Conservation (phyloP, 30 jellyfish, hydroid and myxozoan species). For the Aurelia sp. region DNA sequence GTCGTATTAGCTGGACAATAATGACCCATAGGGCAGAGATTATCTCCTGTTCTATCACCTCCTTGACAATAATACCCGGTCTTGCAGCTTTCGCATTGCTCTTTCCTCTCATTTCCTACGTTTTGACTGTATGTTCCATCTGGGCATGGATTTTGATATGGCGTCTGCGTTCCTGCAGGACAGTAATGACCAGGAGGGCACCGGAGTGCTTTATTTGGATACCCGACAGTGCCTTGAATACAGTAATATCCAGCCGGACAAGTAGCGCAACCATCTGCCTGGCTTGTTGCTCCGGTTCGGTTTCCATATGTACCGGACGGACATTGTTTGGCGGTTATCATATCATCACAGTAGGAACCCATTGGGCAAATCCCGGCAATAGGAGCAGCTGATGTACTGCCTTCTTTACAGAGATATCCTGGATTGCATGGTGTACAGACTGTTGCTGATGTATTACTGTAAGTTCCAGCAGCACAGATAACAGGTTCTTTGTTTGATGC, state of each 20-base stretch:
- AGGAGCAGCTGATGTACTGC: constrained; percentile 89
- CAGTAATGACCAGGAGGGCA: constrained; percentile 99
- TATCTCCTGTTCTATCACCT: constrained; percentile 95
- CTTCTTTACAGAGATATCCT: constrained; percentile 93
- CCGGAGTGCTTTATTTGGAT: constrained; percentile 74
- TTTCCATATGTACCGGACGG: constrained; percentile 99
- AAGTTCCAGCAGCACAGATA: constrained; percentile 88
- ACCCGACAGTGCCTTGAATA: constrained; percentile 89
- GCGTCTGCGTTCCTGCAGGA: constrained; percentile 80
- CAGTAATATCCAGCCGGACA: constrained; percentile 99
- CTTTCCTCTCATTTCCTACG: constrained; percentile 83
- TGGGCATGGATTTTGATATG: constrained; percentile 85
- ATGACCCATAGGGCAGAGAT: constrained; percentile 97
- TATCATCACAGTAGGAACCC: constrained; percentile 93
- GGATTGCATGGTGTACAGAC: constrained; percentile 78
- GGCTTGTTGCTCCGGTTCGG: constrained; percentile 88
- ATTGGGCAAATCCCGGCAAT: constrained; percentile 81
- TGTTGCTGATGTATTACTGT: constrained; percentile 81
- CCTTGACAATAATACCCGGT: constrained; percentile 94
- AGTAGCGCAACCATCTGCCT: constrained; percentile 85
- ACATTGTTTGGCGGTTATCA: constrained; percentile 64
- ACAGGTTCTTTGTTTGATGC: constrained; percentile 71
- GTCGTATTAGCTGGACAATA: constrained; percentile 90
- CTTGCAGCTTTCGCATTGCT: constrained; percentile 84
- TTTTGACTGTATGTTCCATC: constrained; percentile 81